A percentile compares a stretch with the other conserved stretches of the same genome.
These are phyloP conservation scores for Cyanocitta stelleri DNA, from an alignment of 2,113 vertebrate genomes.

Conservation along the genomic window DNA sequence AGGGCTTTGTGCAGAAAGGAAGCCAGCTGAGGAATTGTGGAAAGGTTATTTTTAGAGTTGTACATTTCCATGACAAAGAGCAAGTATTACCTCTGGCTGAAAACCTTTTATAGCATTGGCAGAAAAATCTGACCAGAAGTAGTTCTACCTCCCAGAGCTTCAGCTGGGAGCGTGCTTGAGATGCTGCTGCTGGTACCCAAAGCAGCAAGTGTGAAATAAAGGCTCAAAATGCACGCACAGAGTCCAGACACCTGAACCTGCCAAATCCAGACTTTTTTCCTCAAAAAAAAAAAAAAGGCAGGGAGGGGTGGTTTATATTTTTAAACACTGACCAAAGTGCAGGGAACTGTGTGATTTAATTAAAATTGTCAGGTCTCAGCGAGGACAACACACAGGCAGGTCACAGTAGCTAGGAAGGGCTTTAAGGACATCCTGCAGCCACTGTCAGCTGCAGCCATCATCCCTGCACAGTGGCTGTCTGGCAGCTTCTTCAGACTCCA, in stretches of 20 bases:
- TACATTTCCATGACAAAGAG: conserved; percentile 5
- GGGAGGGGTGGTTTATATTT: neutral
- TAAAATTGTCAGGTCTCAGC: neutral
- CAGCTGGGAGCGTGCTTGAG: neutral
- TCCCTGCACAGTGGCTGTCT: neutral
- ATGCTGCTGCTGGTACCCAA: neutral
- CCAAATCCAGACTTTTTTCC: neutral
- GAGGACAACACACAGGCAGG: neutral
- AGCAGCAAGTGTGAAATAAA: neutral
- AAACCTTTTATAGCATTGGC: neutral
- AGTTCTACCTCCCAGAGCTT: neutral
- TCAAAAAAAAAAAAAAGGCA: neutral
- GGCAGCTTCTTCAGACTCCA: neutral
- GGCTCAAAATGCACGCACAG: neutral
- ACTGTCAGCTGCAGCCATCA: neutral
- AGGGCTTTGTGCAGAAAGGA: neutral
- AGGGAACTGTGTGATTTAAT: neutral
- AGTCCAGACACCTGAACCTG: neutral
- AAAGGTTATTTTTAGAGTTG: conserved; percentile 25
- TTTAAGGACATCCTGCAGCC: neutral
- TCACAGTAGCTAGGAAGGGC: neutral
- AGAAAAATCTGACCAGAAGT: neutral
- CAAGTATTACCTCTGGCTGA: neutral
- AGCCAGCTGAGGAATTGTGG: neutral
- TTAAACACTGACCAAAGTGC: neutral